Evolutionary conservation across 1,140 invertebrate species (phyloP), one percentile per base, ranked within the genome.

Genomic region (Ips typographus): DNA sequence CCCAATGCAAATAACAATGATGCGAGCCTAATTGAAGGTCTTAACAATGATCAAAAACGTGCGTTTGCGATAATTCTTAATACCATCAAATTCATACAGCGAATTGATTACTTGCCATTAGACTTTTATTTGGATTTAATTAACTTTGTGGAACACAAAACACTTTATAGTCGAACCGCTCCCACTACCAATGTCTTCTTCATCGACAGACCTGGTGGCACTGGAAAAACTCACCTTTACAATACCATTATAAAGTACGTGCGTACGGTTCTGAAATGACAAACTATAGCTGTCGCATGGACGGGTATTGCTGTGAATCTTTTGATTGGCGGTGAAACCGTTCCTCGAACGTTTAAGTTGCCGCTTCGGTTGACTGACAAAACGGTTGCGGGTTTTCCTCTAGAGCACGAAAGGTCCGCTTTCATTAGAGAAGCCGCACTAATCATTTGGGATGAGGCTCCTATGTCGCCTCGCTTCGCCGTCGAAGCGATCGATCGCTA

Each of bases 361-460:
- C 74, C 73, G 2, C 43, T 60, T 22, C 5, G 7, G 7, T 40
- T 63, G 37, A 38, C n/a, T 0, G 60, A 63, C 1, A 38, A 8
- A 4, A 37, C 60, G 2, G 39, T 52, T 2, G 41, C 49, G 2
- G 41, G 42, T 41, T 63, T 7, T 4, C 41, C 41, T 6, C n/a
- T 52, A 7, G 44, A 63, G 38, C 2, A 36, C 7, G 7, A 55
- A 4, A 22, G 3, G 40, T 6, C 36, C 0, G n/a, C 36, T 3
- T 6, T 3, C 3, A 41, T 56, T 7, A 42, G 40, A 8, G 36
- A 4, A 1, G 41, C 41, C 22, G 40, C 66, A 56, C 40, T 79
- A 51, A 75, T 63, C 77, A 68, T 80, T 40, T 78, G 73, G 72
- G 77, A 79, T 59, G 78, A 80, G 67, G 76, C 74, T 1, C 72